These are phyloP conservation scores for Merodon equestris DNA, from an alignment of 2,888 invertebrate genomes.

Conservation along the genomic window DNA sequence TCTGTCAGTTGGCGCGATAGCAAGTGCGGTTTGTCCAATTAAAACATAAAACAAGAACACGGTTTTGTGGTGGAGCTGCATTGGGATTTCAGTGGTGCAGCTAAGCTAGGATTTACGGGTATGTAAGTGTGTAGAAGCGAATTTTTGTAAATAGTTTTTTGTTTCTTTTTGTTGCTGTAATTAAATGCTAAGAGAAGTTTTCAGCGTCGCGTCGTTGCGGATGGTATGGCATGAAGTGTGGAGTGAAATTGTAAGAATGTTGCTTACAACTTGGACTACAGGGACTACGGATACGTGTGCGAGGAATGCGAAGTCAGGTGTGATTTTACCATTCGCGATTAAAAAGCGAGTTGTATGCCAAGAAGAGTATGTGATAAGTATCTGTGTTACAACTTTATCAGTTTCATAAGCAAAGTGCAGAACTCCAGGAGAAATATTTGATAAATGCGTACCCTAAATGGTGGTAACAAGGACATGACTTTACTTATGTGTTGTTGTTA, in stretches of 20 bases:
- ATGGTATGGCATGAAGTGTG: background rate
- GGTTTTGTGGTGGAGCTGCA: conserved; percentile 20
- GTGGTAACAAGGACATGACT: no score
- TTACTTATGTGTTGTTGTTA: no score
- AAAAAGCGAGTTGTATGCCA: background rate
- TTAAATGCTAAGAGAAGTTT: no score
- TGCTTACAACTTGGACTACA: conserved; percentile 22
- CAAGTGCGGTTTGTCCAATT: conserved; percentile 37
- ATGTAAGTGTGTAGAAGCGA: background rate
- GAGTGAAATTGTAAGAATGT: conserved; percentile 23
- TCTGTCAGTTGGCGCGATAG: conserved; percentile 30
- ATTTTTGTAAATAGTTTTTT: conserved; percentile 1
- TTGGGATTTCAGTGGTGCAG: conserved; percentile 5
- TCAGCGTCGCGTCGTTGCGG: background rate
- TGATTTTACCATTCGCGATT: background rate
- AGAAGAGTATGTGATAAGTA: background rate
- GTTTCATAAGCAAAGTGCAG: no score
- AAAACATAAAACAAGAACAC: conserved; percentile 50
- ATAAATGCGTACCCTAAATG: no score
- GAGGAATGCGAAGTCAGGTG: background rate
- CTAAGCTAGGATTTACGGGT: background rate
- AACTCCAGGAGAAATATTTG: no score
- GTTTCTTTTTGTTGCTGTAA: background rate
- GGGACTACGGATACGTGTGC: conserved; percentile 14
- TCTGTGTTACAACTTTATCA: no score